Conservation (phyloP, 30 jellyfish, hydroid and myxozoan genomes). For the Phacellophora camtschatica region DNA sequence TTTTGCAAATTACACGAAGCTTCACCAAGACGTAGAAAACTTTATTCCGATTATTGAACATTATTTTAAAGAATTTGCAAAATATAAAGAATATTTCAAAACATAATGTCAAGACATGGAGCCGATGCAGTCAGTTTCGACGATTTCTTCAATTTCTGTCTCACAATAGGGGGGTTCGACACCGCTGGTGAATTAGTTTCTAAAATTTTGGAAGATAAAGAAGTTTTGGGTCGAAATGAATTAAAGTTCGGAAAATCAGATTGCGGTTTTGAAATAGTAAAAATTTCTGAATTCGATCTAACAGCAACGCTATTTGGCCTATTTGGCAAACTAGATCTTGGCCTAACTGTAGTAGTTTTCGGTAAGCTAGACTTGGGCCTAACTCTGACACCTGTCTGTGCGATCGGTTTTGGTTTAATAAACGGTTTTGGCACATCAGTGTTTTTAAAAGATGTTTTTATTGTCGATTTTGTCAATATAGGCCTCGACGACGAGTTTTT, state of each 20-base stretch:
- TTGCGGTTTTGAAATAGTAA: background rate
- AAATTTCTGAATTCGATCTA: no score
- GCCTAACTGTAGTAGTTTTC: slow-evolving; percentile 5
- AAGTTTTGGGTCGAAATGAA: slow-evolving; percentile 10
- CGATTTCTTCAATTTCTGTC: slow-evolving; percentile 26
- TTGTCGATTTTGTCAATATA: slow-evolving; percentile 5
- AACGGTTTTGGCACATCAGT: background rate
- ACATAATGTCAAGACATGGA: slow-evolving; percentile 32
- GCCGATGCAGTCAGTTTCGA: slow-evolving; percentile 25
- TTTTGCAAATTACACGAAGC: no score
- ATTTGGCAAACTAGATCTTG: no score
- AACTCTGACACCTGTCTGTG: background rate
- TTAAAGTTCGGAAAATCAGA: slow-evolving; percentile 14
- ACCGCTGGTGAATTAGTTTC: background rate
- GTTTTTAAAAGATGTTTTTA: background rate
- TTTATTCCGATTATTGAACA: no score
- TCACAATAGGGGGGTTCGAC: background rate
- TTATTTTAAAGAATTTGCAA: no score
- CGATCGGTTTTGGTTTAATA: no score
- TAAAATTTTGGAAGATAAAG: background rate
- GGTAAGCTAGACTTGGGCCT: slow-evolving; percentile 16
- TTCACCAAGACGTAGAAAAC: no score
- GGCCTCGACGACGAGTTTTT: background rate
- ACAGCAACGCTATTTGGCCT: no score
- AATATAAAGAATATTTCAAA: background rate